Percentiles rank a stretch among this genome's conserved stretches.
Conservation (phyloP, 2,797 vertebrate genomes). For the Pseudotriccus pelzelni region DNA sequence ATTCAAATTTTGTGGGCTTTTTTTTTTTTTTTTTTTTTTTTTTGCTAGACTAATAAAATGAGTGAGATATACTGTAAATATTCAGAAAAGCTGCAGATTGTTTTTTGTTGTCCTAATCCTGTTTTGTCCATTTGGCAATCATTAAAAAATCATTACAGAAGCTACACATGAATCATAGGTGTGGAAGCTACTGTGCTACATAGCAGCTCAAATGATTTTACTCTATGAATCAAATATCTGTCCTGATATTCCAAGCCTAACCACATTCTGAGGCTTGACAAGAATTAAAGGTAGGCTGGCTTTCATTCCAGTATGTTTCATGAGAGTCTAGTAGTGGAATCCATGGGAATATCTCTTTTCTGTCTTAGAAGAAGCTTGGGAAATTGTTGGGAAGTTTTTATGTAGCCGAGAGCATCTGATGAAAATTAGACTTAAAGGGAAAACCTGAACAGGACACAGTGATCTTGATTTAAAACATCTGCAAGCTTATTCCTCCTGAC, state of each 20-base stretch:
- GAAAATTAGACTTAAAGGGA: neutral
- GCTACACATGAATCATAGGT: neutral
- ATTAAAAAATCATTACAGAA: neutral
- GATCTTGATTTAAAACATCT: neutral
- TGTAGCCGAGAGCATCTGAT: neutral
- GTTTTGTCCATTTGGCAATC: neutral
- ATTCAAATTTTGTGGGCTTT: neutral
- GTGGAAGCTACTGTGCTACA: neutral
- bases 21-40: neutral
- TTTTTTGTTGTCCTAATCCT: neutral
- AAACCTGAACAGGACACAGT: neutral
- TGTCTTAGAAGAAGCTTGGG: neutral
- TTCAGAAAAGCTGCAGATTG: neutral
- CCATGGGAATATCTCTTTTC: neutral
- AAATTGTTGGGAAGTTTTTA: neutral
- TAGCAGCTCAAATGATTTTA: neutral
- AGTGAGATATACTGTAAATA: neutral
- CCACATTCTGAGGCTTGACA: neutral
- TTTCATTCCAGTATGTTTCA: neutral
- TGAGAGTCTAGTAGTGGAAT: neutral
- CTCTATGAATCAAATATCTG: neutral
- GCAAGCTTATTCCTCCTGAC: neutral
- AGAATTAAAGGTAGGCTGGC: neutral
- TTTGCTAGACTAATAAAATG: neutral
- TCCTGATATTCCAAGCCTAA: neutral